Evolutionary conservation across 2,888 invertebrate genomes (phyloP), one percentile per base, ranked within the genome.

Genomic region (Sabatieria punctata): DNA sequence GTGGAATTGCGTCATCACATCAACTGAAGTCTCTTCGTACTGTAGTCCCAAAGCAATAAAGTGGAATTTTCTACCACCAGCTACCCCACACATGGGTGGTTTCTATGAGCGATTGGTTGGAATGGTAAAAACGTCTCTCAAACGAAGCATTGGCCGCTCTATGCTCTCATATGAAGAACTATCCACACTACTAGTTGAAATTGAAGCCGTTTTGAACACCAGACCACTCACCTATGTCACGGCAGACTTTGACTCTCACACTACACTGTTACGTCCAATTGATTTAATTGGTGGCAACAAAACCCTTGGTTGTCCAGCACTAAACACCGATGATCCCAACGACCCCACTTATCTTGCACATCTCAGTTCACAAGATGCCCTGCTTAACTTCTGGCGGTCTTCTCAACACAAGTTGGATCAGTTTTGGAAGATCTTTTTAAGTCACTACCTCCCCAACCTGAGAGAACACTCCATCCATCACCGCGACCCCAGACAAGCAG

Each of bases 11-110:
- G 11, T 36, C 6, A 18, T 36, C 18, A 11, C 8, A 15, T 11
- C 15, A 15, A 19, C 6, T 15, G 26, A 13, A 6, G 30, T 54
- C 18, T 18, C 37, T 22, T 33, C 37, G 4, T 40, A 43, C 4
- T 33, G n/a, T 40, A 38, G 45, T 18, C 22, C 38, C 2, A 15
- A 52, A 26, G 41, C 41, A 21, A 58, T 59, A 30, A n/a, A 46
- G 1, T 60, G 61, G 59, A 51, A 50, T n/a, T 69, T 68, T 49
- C 69, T 63, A 43, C 62, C 65, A 4, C 66, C 65, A 4, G 52
- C 57, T 1, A 63, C 67, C 2, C 53, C 68, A 1, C 71, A 69
- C 68, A 65, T 65, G 66, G 68, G 68, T 41, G 68, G 70, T 37
- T 65, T 61, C 52, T 71, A 65, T 58, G 68, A 70, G 53, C 52